A percentile compares a stretch with the other conserved stretches of the same genome.
Conservation (phyloP, 2,797 vertebrate genomes). For the Pseudochirops cupreus region DNA sequence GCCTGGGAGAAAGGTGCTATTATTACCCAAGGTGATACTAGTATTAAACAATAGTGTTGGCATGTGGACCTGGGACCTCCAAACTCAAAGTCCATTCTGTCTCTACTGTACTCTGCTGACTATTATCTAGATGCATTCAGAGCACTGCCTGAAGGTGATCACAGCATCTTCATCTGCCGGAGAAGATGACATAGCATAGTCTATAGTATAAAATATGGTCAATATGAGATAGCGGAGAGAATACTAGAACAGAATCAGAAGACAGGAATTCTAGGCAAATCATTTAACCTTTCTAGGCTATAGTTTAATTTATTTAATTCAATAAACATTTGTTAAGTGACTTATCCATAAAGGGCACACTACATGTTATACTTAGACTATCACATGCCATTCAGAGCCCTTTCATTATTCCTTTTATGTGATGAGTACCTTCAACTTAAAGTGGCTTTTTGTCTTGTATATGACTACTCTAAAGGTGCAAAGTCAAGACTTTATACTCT, state of each 20-base stretch:
- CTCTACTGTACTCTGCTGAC: neutral
- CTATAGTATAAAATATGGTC: neutral
- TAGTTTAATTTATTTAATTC: constrained; percentile 8
- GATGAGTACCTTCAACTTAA: neutral
- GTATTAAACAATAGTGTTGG: too few species aligned
- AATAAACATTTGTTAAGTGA: neutral
- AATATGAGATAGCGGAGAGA: too few species aligned
- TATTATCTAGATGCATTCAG: neutral
- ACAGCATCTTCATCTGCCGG: neutral
- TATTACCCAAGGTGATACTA: neutral
- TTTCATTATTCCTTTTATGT: neutral
- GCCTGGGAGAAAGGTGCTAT: neutral
- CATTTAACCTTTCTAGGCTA: neutral
- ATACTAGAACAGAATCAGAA: neutral
- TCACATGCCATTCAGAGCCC: neutral
- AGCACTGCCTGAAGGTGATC: neutral
- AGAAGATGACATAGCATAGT: neutral
- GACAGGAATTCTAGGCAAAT: neutral
- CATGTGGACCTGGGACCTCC: neutral
- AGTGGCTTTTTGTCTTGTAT: neutral
- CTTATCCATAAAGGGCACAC: neutral
- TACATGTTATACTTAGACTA: neutral
- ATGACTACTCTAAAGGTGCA: neutral
- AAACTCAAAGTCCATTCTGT: neutral
- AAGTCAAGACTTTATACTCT: neutral